These are phyloP conservation scores for Diloba caeruleocephala DNA, from an alignment of 2,888 invertebrate genomes.

Conservation along the genomic window DNA sequence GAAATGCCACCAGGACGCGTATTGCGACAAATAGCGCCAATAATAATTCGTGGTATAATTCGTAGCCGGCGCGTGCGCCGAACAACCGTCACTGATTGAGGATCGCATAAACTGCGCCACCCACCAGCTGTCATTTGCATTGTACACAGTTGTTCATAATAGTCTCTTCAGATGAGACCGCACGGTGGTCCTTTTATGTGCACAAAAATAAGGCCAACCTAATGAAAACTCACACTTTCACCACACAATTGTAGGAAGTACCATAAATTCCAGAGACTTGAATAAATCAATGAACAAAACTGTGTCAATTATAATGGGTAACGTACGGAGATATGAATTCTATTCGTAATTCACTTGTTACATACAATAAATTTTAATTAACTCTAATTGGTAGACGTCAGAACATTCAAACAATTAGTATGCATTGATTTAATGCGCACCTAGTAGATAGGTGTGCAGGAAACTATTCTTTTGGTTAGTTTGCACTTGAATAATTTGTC, in stretches of 20 bases:
- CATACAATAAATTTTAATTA: slow-evolving; percentile 78
- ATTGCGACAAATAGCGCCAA: slow-evolving; percentile 79
- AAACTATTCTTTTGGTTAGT: slow-evolving; percentile 14
- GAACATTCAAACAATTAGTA: slow-evolving; percentile 44
- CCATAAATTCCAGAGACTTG: slow-evolving; percentile 62
- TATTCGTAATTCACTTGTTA: slow-evolving; percentile 74
- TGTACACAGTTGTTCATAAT: slow-evolving; percentile 63
- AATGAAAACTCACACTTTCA: slow-evolving; percentile 53
- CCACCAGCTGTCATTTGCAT: slow-evolving; percentile 77
- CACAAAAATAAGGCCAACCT: slow-evolving; percentile 40
- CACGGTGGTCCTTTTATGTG: slow-evolving; percentile 53
- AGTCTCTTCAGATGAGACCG: slow-evolving; percentile 48
- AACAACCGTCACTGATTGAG: slow-evolving; percentile 82
- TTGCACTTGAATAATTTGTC: slow-evolving; percentile 15
- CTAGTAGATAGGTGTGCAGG: slow-evolving; percentile 15
- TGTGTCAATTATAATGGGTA: slow-evolving; percentile 70
- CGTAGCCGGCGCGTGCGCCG: slow-evolving; percentile 78
- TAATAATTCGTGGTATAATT: slow-evolving; percentile 75
- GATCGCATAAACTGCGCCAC: slow-evolving; percentile 78
- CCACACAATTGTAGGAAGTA: slow-evolving; percentile 40
- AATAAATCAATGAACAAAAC: slow-evolving; percentile 79
- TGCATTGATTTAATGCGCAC: slow-evolving; percentile 42
- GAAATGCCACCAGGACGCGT: slow-evolving; percentile 61
- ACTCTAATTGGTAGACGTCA: slow-evolving; percentile 73
- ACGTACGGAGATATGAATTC: slow-evolving; percentile 62